Evolutionary conservation across 2,113 vertebrate genomes (phyloP), one percentile per base, ranked within the genome.

Genomic region (Sapajus apella): DNA sequence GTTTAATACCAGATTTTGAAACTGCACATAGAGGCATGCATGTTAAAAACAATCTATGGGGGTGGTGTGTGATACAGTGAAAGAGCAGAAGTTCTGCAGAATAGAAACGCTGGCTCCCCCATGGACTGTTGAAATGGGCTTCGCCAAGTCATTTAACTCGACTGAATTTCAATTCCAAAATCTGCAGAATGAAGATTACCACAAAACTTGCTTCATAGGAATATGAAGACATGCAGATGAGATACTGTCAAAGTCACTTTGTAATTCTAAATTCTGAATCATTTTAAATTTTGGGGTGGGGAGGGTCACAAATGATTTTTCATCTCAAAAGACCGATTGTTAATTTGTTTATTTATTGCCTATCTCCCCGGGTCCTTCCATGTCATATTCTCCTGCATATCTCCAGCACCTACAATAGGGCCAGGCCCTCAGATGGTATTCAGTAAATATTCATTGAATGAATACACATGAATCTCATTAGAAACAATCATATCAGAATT

Each of bases 191-290:
- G 27, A 12, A 87, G 21, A 40, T 94, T 18, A 4, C 52, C n/a
- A 35, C 23, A 96, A 79, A 83, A 64, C 3, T 64, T 81, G 58
- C 40, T 61, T 75, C 27, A 85, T 55, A 70, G 23, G 52, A 80
- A 23, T 82, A 52, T 2, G 10, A 68, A n/a, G 70, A 72, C 37
- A 37, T 32, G 37, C 90, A 68, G 66, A 72, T 37, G n/a, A 72
- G n/a, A 72, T 72, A 23, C 8, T 72, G 32, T 80, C 66, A 14
- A 93, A 93, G 25, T 58, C 58, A 37, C 4, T 80, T 93, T 87
- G 64, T 73, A 90, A 80, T 93, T 94, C 82, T 94, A 52, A 95
- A 80, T 76, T 73, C 64, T 91, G 45, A 58, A 92, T 87, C 91
- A 82, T 79, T 82, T 88, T 77, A 86, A 47, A 70, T 80, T 37